Evolutionary conservation across 2,113 vertebrate genomes (phyloP).

Genomic region (Taxidea taxus): DNA sequence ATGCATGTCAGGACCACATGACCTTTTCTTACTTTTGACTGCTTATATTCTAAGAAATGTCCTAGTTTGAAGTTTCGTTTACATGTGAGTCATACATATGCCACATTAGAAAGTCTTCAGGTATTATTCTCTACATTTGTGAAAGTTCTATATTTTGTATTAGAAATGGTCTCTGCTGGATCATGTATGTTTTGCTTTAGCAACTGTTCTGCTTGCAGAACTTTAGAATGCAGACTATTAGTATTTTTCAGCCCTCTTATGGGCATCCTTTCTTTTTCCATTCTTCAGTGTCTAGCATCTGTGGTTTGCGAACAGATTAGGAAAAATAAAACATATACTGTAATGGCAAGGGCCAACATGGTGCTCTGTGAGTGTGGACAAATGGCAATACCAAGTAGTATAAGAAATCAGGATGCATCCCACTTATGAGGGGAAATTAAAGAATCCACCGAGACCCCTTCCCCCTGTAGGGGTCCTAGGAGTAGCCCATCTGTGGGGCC

Average conservation of each 20-base stretch:
- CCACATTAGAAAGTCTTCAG: neutral
- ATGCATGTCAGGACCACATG: neutral
- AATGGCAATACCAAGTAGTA: neutral
- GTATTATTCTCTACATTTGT: accelerated
- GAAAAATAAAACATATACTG: neutral
- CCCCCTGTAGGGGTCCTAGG: neutral
- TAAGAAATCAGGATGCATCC: neutral
- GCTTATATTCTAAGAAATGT: neutral
- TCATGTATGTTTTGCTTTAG: neutral
- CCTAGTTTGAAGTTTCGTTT: neutral
- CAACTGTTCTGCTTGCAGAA: neutral
- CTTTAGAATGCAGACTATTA: neutral
- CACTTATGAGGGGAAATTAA: neutral
- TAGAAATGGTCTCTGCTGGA: neutral
- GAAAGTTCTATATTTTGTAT: neutral
- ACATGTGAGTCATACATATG: neutral
- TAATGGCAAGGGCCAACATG: neutral
- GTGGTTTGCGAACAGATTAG: neutral
- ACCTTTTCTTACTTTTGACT: neutral
- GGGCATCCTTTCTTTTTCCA: neutral
- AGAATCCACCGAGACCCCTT: neutral
- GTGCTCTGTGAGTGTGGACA: neutral
- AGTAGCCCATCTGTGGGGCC: no score
- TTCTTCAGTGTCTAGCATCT: neutral
- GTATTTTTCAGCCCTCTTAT: neutral